Evolutionary conservation across 2,888 invertebrate genomes (phyloP), one percentile per base, ranked within the genome.

Genomic region (Cheilosia vulpina): DNA sequence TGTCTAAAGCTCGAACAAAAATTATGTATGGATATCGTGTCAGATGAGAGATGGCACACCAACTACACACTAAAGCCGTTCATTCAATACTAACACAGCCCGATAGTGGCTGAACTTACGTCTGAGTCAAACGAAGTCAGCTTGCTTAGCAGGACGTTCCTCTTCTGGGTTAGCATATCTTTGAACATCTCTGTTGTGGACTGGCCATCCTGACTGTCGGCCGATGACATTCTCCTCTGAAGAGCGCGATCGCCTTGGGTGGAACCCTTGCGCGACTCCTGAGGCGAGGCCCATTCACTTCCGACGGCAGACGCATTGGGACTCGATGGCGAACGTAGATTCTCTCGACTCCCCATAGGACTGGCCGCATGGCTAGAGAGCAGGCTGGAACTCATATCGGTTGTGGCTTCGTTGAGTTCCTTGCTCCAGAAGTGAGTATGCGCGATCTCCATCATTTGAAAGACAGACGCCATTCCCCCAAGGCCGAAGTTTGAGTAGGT

Each of bases 341-440:
- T 95, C 91, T 95, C 95, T 58, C 93, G 93, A 89, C 95, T 95
- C 58, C 95, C 95, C 89, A 94, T 94, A 4, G 96, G 96, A 81
- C 90, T 92, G 21, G 90, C 90, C 4, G 91, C 91, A 88, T 92
- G 92, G 83, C 92, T 90, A 57, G 92, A 92, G 13, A 92, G 87
- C 41, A 92, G 77, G 73, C 92, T 92, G n/a, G 92, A 90, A 34
- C 88, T 84, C 41, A 92, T 91, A 87, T 92, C 90, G 55, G 93
- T 93, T 27, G 93, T 94, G 34, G 93, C 94, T 87, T 95, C 95
- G 50, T 93, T 94, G 9, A 97, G 91, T 91, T 98, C 98, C 90
- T 97, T 96, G 88, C 96, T 96, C 98, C 98, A 98, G 91, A 96
- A 99, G 93, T 99, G 99, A 0, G 99, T 99, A 92, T 99, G 99